Conservation (phyloP, 2,113 vertebrate species). For the Egretta garzetta region DNA sequence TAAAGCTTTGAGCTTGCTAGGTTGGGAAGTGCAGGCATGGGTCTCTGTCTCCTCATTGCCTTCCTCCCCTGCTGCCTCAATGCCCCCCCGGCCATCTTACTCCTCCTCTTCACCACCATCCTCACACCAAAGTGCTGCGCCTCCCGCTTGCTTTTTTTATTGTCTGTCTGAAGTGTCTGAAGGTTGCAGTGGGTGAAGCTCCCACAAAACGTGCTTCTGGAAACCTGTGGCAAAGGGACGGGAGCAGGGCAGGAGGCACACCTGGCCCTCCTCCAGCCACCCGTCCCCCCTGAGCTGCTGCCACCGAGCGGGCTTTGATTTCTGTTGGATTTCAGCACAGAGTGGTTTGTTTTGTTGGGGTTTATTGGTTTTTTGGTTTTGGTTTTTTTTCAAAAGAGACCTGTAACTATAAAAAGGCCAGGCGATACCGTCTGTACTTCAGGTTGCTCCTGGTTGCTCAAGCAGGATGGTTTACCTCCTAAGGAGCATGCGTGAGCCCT, state of each 20-base stretch:
- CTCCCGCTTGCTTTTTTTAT: background rate
- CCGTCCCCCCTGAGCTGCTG: background rate
- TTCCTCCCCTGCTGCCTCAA: background rate
- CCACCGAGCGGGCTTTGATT: fast-evolving
- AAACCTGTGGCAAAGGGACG: background rate
- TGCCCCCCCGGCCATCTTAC: fast-evolving
- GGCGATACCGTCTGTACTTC: background rate
- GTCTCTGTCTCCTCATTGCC: background rate
- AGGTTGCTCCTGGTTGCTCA: background rate
- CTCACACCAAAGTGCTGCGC: background rate
- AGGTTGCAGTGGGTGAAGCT: background rate
- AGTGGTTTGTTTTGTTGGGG: background rate
- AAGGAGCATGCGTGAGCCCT: background rate
- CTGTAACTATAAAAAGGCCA: background rate
- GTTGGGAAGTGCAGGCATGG: background rate
- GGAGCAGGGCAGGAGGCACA: fast-evolving
- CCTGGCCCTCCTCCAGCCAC: background rate
- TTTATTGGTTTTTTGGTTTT: background rate
- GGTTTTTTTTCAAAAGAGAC: background rate
- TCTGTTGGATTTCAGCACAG: background rate
- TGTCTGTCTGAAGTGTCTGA: background rate
- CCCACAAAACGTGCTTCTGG: background rate
- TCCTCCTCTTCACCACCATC: background rate
- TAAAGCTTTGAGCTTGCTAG: background rate
- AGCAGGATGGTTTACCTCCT: background rate